phyloP scores from a whole-genome alignment of 2,888 invertebrate genomes.

The Syrphus vitripennis region DNA sequence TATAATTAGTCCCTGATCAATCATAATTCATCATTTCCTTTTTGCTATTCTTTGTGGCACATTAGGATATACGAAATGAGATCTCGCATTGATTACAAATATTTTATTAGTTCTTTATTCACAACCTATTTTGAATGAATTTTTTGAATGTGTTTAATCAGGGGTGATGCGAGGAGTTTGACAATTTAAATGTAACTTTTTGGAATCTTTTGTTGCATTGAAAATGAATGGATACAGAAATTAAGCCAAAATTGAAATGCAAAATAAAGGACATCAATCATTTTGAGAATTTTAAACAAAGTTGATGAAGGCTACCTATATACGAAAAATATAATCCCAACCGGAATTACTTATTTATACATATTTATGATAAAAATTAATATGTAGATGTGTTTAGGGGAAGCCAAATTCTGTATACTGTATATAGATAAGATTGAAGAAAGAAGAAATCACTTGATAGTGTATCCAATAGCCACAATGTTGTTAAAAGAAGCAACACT shows the following conservation, averaged over 20 bases:
- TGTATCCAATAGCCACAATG: too few relatives aligned
- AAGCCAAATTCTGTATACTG: too few relatives aligned
- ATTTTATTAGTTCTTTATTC: constrained; percentile 43
- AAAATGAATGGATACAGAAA: constrained; percentile 12
- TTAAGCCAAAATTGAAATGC: constrained; percentile 33
- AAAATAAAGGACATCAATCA: constrained; percentile 53
- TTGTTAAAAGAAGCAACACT: too few relatives aligned
- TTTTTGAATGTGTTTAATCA: constrained; percentile 37
- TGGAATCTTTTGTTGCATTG: background rate
- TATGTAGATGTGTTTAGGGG: too few relatives aligned
- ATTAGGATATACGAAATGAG: constrained; percentile 53
- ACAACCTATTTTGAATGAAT: constrained; percentile 24
- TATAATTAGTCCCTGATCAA: constrained; percentile 71
- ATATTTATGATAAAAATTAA: too few relatives aligned
- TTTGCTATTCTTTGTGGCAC: constrained; percentile 25
- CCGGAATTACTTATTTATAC: too few relatives aligned
- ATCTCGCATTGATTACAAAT: constrained; percentile 44
- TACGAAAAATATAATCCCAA: too few relatives aligned
- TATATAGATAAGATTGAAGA: too few relatives aligned
- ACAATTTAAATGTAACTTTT: constrained; percentile 10
- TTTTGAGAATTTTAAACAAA: background rate
- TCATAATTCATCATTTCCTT: constrained; percentile 70
- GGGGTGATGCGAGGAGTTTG: constrained; percentile 49
- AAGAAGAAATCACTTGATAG: too few relatives aligned
- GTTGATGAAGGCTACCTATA: constrained; percentile 7